Percentiles rank a stretch among this genome's conserved stretches.
These are phyloP conservation scores for Drosophila mauritiana DNA, from an alignment of 1,140 invertebrate species.

Conservation along the genomic window DNA sequence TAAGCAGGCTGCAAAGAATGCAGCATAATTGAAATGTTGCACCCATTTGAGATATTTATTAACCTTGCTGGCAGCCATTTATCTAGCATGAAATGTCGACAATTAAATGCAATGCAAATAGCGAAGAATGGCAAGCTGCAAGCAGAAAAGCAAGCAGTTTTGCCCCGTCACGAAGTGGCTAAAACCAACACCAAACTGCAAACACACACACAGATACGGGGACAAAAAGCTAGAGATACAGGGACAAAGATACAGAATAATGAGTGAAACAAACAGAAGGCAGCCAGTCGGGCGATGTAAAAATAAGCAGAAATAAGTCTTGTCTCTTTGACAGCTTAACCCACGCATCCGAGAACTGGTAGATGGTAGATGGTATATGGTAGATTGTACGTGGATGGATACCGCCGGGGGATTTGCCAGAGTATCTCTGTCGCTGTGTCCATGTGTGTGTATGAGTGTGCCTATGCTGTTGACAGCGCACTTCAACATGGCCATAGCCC, in stretches of 20 bases:
- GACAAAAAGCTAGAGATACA: conserved; percentile 14
- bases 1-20: conserved; percentile 15
- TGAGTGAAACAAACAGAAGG: conserved; percentile 45
- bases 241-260: conserved; percentile 36
- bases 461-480: conserved; percentile 67
- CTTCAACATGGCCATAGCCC: conserved; percentile 52
- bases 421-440: conserved; percentile 37
- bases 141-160: conserved; percentile 28
- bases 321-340: conserved; percentile 80
- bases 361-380: conserved; percentile 38
- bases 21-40: conserved; percentile 56
- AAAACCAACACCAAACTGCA: conserved; percentile 23
- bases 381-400: conserved; percentile 46
- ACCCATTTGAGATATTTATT: conserved; percentile 52
- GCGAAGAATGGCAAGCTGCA: conserved; percentile 49
- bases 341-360: conserved; percentile 61
- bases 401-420: conserved; percentile 37
- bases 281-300: conserved; percentile 55
- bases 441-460: conserved; percentile 37
- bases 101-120: conserved; percentile 78
- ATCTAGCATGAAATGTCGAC: conserved; percentile 75
- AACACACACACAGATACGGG: conserved; percentile 12
- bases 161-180: conserved; percentile 64
- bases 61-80: conserved; percentile 65
- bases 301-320: conserved; percentile 82